A percentile compares a stretch with the other conserved stretches of the same genome.
phyloP scores from a whole-genome alignment of 53 echinoderm and acorn worm species.

The Mesocentrotus franciscanus region DNA sequence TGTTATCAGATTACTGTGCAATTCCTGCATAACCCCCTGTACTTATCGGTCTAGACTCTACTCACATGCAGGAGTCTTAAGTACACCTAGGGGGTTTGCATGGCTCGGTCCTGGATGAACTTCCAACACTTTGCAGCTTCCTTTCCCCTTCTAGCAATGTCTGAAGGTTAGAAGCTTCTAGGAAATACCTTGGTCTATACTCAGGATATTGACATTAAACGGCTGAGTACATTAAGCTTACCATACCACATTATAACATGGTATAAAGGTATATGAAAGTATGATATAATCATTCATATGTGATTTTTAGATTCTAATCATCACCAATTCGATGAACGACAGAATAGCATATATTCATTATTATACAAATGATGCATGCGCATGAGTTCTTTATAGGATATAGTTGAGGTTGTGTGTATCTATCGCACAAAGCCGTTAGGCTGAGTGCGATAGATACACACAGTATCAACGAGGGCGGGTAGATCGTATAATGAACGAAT shows the following conservation, averaged over 20 bases:
- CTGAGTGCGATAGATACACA: too few species aligned
- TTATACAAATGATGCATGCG: too few species aligned
- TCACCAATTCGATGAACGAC: too few species aligned
- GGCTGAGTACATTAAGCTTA: background rate
- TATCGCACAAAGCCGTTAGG: too few species aligned
- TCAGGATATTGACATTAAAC: background rate
- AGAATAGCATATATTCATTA: too few species aligned
- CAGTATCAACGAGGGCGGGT: too few species aligned
- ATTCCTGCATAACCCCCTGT: constrained; percentile 38
- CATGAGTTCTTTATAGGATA: too few species aligned
- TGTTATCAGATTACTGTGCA: constrained; percentile 37
- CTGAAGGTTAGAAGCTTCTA: constrained; percentile 14
- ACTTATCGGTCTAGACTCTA: constrained; percentile 41
- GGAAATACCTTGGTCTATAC: background rate
- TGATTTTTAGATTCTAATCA: too few species aligned
- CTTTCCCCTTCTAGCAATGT: background rate
- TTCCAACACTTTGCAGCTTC: background rate
- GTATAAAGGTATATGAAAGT: too few species aligned
- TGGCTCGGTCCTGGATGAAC: background rate
- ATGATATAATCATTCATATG: too few species aligned
- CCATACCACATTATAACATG: background rate
- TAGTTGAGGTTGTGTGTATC: too few species aligned
- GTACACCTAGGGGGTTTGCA: background rate
- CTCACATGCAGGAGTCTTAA: constrained; percentile 8
- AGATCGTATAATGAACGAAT: too few species aligned